These are phyloP conservation scores for Valencia hispanica DNA, from an alignment of 2,797 vertebrate genomes.

Conservation along the genomic window DNA sequence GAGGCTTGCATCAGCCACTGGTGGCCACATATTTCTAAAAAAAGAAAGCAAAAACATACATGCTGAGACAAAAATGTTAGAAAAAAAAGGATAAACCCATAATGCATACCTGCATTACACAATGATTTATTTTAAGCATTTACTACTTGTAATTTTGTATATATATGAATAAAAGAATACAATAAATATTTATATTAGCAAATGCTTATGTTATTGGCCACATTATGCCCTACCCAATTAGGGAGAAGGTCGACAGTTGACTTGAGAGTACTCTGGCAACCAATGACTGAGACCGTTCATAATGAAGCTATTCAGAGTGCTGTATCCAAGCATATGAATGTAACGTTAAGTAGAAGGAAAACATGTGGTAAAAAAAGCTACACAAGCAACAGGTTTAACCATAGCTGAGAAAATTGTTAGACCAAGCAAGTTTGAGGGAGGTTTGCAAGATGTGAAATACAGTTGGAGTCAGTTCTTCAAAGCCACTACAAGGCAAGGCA, in stretches of 20 bases:
- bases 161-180: background rate
- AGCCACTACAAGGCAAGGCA: too few species aligned
- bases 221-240: background rate
- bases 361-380: background rate
- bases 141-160: background rate
- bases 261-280: background rate
- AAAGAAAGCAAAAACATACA: constrained; percentile 14
- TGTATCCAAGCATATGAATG: background rate
- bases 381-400: background rate
- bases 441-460: background rate
- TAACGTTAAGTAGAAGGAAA: background rate
- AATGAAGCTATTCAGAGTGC: background rate
- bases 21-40: constrained; percentile 11
- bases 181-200: background rate
- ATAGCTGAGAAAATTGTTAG: background rate
- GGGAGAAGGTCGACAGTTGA: background rate
- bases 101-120: background rate
- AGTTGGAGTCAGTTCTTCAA: background rate
- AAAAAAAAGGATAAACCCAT: background rate
- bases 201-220: background rate
- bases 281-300: background rate
- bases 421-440: background rate
- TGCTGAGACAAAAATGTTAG: background rate
- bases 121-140: background rate
- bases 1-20: constrained; percentile 17